Conservation (phyloP, 2,113 vertebrate genomes). For the Glareola pratincola region DNA sequence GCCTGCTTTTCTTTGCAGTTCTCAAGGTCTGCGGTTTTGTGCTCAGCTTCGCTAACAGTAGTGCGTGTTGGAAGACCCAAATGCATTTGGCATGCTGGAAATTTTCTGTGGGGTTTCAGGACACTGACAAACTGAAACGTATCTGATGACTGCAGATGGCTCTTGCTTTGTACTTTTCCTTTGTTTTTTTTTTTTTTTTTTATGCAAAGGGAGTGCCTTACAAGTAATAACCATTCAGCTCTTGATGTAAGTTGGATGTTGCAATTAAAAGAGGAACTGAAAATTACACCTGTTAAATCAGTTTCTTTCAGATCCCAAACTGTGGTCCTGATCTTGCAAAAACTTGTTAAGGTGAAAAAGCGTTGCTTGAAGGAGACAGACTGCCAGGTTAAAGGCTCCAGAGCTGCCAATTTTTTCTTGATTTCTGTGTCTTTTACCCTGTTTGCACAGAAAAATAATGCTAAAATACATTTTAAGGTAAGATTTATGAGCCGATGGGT, state of each 20-base stretch:
- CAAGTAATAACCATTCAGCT: neutral
- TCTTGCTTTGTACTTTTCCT: neutral
- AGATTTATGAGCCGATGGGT: neutral
- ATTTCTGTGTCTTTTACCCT: neutral
- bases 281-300: neutral
- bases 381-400: neutral
- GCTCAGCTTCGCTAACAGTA: neutral
- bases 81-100: neutral
- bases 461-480: neutral
- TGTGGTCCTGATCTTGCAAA: neutral
- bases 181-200: neutral
- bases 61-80: accelerated
- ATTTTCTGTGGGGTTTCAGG: neutral
- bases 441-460: neutral
- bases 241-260: neutral
- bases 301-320: neutral
- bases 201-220: neutral
- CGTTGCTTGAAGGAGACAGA: neutral
- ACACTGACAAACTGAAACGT: neutral
- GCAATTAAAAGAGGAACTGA: neutral
- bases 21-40: neutral
- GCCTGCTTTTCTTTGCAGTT: neutral
- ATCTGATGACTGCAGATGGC: neutral
- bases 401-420: neutral
- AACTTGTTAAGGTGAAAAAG: neutral